phyloP scores from a whole-genome alignment of 2,888 invertebrate genomes.

The Tachina fera region DNA sequence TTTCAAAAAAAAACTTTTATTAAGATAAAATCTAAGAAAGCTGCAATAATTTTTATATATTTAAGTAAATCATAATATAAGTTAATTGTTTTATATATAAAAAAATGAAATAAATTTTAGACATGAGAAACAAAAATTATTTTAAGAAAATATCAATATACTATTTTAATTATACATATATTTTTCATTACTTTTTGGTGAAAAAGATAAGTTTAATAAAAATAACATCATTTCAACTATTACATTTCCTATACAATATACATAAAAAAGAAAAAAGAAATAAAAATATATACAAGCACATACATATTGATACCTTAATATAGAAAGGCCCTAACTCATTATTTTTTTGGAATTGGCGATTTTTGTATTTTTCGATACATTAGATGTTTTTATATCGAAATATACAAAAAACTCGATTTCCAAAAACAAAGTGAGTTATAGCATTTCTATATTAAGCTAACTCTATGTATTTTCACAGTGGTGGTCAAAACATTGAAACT shows the following conservation, averaged over 20 bases:
- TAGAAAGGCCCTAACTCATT: no score
- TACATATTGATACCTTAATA: no score
- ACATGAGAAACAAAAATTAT: background rate
- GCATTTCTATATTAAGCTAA: no score
- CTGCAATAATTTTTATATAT: background rate
- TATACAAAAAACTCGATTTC: no score
- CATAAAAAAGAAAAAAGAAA: no score
- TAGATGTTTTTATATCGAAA: no score
- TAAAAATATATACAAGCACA: background rate
- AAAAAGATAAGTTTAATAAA: background rate
- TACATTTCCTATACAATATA: background rate
- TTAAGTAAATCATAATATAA: background rate
- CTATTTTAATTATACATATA: background rate
- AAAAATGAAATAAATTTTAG: background rate
- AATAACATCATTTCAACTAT: constrained; percentile 7
- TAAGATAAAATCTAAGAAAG: constrained; percentile 12
- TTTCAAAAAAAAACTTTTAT: constrained; percentile 5
- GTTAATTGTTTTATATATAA: constrained; percentile 17
- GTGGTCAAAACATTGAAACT: no score
- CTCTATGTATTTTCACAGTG: no score
- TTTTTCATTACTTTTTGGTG: background rate
- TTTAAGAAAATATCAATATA: background rate
- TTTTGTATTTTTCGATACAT: no score
- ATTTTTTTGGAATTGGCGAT: no score
- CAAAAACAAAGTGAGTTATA: no score